Evolutionary conservation across 2,797 vertebrate genomes (phyloP), one percentile per base, ranked within the genome.

Genomic region (Salmo trutta): DNA sequence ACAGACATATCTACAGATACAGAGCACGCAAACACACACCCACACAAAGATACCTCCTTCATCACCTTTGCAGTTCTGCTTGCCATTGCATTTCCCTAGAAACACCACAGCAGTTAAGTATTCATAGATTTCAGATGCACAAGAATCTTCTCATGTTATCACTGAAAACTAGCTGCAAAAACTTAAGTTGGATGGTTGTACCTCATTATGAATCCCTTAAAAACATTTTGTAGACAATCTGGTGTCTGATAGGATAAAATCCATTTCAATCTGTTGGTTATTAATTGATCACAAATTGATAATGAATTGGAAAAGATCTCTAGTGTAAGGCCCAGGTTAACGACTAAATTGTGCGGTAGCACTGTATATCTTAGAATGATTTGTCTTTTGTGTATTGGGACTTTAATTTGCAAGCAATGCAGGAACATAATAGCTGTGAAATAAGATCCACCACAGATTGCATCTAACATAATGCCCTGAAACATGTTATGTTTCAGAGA

Each of bases 1-100:
- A 41, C 8, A 41, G 41, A 10, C 41, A 41, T 41, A 41, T 41
- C 41, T 41, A 2, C 41, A 41, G 41, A 41, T 7, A 41, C 41
- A 10, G 33, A 19, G 56, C 73, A 75, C 65, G 3, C 64, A 68
- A 36, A 62, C 27, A 62, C 54, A 36, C 8, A 51, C 33, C 24
- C 69, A 65, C 77, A 69, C 29, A 41, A 21, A 62, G 59, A 77
- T 47, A 51, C 73, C 4, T 19, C 19, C 71, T 27, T 7, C 51
- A 70, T 81, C 41, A 66, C 41, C 73, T 81, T 24, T 80, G 73
- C 70, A 77, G 82, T 65, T 70, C 64, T 75, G 77, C 64, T 36
- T 64, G 54, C 29, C 59, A 56, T 76, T 33, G 27, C 27, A 76
- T 66, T 68, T 15, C 68, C 72, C 14, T 41, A 41, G 41, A 41